Evolutionary conservation across 2,797 vertebrate genomes (phyloP).

Genomic region (Aulostomus chinensis): DNA sequence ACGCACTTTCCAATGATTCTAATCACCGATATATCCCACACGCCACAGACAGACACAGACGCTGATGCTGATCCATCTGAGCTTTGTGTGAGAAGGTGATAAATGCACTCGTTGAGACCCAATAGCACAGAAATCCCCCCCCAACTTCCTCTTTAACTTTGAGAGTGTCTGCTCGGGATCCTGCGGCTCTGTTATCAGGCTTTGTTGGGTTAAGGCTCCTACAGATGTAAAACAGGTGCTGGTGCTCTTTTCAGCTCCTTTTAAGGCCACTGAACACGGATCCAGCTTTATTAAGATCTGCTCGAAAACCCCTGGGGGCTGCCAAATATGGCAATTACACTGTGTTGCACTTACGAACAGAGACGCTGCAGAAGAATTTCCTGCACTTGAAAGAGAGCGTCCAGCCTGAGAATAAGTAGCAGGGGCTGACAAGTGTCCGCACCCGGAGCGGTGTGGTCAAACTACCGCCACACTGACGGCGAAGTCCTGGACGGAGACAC

Average conservation of each 20-base stretch:
- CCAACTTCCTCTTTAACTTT: constrained; percentile 33
- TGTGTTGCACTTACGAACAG: constrained; percentile 42
- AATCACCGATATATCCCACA: too few species aligned
- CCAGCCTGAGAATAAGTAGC: constrained; percentile 11
- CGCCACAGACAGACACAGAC: not conserved
- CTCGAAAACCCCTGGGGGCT: constrained; percentile 68
- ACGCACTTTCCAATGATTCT: not conserved
- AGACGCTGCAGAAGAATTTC: constrained; percentile 60
- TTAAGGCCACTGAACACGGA: constrained; percentile 80
- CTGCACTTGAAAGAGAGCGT: constrained; percentile 29
- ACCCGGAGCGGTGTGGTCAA: not conserved
- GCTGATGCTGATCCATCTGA: not conserved
- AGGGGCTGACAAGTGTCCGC: not conserved
- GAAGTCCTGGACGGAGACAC: rapidly evolving
- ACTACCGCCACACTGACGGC: not conserved
- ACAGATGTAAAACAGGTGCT: constrained; percentile 82
- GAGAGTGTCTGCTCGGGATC: constrained; percentile 33
- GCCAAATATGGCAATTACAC: constrained; percentile 83
- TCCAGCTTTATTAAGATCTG: constrained; percentile 80
- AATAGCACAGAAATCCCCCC: constrained; percentile 22
- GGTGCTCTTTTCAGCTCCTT: constrained; percentile 74
- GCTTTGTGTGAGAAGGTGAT: constrained; percentile 1
- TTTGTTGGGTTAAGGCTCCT: constrained; percentile 35
- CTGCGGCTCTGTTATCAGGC: constrained; percentile 63
- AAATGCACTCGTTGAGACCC: not conserved